phyloP scores from a whole-genome alignment of 2,113 vertebrate species.

The Tetrao urogallus region DNA sequence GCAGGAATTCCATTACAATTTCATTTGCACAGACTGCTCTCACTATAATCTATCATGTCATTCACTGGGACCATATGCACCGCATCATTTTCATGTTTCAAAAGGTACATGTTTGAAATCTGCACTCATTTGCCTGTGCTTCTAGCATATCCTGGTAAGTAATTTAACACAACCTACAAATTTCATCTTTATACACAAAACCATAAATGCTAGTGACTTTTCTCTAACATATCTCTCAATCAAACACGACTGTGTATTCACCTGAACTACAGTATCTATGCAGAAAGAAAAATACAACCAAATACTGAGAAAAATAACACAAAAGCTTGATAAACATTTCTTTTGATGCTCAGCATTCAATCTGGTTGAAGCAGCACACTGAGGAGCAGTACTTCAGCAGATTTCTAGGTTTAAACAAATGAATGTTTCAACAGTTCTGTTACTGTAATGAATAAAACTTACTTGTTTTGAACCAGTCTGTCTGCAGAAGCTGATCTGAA shows the following conservation, averaged over 20 bases:
- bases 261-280: not conserved
- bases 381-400: not conserved
- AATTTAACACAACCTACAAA: not conserved
- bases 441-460: slow-evolving; percentile 5
- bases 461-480: slow-evolving; percentile 32
- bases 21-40: slow-evolving; percentile 67
- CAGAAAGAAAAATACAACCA: not conserved
- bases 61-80: not conserved
- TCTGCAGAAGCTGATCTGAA: slow-evolving; percentile 29
- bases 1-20: slow-evolving; percentile 73
- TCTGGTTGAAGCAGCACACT: not conserved
- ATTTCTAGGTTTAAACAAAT: slow-evolving; percentile 51
- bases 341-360: not conserved
- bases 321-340: slow-evolving; percentile 6
- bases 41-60: slow-evolving; percentile 28
- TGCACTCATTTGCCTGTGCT: slow-evolving; percentile 51
- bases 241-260: not conserved
- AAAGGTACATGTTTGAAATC: slow-evolving; percentile 46
- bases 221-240: slow-evolving; percentile 11
- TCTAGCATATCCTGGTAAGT: slow-evolving; percentile 17
- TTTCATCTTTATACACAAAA: slow-evolving; percentile 41
- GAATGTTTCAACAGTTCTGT: slow-evolving; percentile 12
- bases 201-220: not conserved
- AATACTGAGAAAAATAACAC: not conserved
- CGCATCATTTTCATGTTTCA: slow-evolving; percentile 33